These are phyloP conservation scores for Laticauda laticaudata DNA, from an alignment of 2,113 vertebrate genomes.

Conservation along the genomic window DNA sequence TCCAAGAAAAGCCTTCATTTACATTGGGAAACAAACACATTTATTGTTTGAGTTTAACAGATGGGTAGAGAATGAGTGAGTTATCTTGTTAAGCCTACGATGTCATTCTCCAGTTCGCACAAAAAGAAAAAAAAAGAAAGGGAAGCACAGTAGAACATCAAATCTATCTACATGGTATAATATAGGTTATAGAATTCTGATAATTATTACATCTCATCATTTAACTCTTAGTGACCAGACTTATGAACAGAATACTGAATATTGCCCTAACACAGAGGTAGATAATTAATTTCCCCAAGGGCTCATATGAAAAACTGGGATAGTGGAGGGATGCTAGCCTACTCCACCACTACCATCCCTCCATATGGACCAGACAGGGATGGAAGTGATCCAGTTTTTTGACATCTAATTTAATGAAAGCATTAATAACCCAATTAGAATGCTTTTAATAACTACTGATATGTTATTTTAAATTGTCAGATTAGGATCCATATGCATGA, in stretches of 20 bases:
- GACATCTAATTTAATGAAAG: background rate
- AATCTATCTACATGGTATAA: background rate
- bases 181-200: background rate
- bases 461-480: background rate
- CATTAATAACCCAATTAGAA: background rate
- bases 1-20: background rate
- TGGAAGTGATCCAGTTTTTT: background rate
- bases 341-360: background rate
- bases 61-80: background rate
- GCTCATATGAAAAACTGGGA: background rate
- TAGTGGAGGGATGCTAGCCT: background rate
- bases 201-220: background rate
- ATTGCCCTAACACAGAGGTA: background rate
- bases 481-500: background rate
- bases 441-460: background rate
- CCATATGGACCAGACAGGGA: background rate
- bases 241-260: background rate
- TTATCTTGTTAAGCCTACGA: background rate
- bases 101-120: background rate
- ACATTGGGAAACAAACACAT: constrained; percentile 1
- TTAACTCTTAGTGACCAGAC: background rate
- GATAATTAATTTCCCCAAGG: background rate
- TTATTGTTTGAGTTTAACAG: background rate
- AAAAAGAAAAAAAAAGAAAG: background rate
- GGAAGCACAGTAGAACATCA: background rate